Evolutionary conservation across 2,888 invertebrate species (phyloP), one percentile per base, ranked within the genome.

Genomic region (Acanthoscelides obtectus): DNA sequence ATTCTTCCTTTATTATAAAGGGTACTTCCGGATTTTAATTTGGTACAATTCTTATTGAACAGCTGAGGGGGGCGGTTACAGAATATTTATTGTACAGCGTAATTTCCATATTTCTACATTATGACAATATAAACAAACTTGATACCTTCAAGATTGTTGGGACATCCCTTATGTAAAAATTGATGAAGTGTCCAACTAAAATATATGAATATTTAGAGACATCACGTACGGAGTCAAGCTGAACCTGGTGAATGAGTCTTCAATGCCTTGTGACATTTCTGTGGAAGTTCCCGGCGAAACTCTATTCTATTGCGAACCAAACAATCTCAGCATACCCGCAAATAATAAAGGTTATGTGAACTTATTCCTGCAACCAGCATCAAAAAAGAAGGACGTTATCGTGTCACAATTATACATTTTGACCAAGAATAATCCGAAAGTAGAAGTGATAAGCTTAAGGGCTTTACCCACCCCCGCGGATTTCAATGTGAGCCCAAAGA

Each of bases 181-280:
- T n/a, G n/a, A n/a, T n/a, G n/a, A n/a, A n/a, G n/a, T n/a, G n/a
- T n/a, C n/a, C n/a, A n/a, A n/a, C n/a, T n/a, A n/a, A n/a, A n/a
- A n/a, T n/a, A n/a, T n/a, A n/a, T n/a, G n/a, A n/a, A n/a, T 22
- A 22, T 69, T 63, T 22, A 73, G 74, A 25, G 68, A 68, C 0
- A 75, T 72, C n/a, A 65, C 71, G n/a, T 78, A 78, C 22, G 25
- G 70, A 20, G 71, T 76, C 2, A 83, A 83, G 12, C 87, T 91
- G 2, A 85, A 87, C 73, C 83, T 91, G 63, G 86, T 84, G 76
- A 91, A 90, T 81, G 83, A 86, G 64, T 90, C 90, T 0, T 80
- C 86, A 0, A 85, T 90, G 70, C 82, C 85, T 1, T 87, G 88
- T 20, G 84, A 87, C 70, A 83, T 89, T 66, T 81, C 80, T 8